These are phyloP conservation scores for Phyllotreta cruciferae DNA, from an alignment of 2,888 invertebrate genomes.

Conservation along the genomic window DNA sequence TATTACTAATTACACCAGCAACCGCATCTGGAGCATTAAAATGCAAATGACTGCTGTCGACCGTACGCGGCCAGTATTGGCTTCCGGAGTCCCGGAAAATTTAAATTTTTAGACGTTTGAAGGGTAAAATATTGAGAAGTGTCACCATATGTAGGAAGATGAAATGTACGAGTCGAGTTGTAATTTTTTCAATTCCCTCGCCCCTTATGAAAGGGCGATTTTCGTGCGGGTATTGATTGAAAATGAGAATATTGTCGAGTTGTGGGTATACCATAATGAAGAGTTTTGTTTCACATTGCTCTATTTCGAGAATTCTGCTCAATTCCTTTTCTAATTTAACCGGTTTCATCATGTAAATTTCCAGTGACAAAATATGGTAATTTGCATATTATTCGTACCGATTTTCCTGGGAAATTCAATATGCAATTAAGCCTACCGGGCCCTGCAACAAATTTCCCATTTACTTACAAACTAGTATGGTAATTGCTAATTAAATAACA, in stretches of 20 bases:
- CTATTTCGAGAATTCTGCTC: too few relatives aligned
- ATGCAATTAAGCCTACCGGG: background rate
- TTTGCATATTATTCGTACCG: constrained; percentile 11
- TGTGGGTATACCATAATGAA: too few relatives aligned
- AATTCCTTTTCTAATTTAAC: background rate
- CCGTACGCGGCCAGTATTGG: constrained; percentile 7
- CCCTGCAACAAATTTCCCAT: background rate
- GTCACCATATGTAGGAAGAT: too few relatives aligned
- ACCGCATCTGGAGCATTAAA: constrained; percentile 31
- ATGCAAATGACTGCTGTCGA: constrained; percentile 30
- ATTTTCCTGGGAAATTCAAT: constrained; percentile 16
- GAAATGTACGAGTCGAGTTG: too few relatives aligned
- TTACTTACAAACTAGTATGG: too few relatives aligned
- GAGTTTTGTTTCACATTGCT: too few relatives aligned
- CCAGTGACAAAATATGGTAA: constrained; percentile 16
- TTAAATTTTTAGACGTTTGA: background rate
- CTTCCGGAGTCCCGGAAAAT: constrained; percentile 11
- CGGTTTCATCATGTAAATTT: constrained; percentile 16
- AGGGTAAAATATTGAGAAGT: too few relatives aligned
- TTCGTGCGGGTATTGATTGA: too few relatives aligned
- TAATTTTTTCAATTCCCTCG: too few relatives aligned
- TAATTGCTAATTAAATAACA: too few relatives aligned
- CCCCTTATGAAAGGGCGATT: too few relatives aligned
- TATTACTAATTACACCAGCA: constrained; percentile 33
- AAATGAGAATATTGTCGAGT: too few relatives aligned